Evolutionary conservation across 2,113 vertebrate genomes (phyloP), one percentile per base, ranked within the genome.

Genomic region (Psilopogon haemacephalus): DNA sequence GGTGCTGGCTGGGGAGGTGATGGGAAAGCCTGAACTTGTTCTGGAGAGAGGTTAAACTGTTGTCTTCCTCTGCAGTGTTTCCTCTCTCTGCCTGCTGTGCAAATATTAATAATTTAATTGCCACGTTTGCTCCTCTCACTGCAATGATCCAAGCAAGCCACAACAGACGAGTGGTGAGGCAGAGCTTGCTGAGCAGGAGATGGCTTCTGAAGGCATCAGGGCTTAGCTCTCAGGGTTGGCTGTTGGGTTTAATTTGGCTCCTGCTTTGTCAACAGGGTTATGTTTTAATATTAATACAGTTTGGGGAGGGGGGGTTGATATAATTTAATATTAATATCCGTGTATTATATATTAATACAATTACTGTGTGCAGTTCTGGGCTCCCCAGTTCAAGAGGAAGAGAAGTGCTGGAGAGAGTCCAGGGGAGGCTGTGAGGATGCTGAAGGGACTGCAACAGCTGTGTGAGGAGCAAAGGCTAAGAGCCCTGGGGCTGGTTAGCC

Each of bases 51-150:
- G 91, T 91, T 85, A 84, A 95, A 90, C 76, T 80, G 63, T 70
- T 95, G 46, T 23, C 46, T 88, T 79, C 75, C 70, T 85, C 71
- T 87, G 82, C 64, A 68, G 67, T 83, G 73, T 89, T 86, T 96
- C 8, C 4, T 89, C 42, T 94, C 84, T 94, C 82, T 89, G 80
- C 75, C 79, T 95, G 38, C 78, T n/a, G 17, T 80, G 68, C 83
- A 89, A 92, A 94, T 89, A 80, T 92, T 90, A 91, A 96, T 94
- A 75, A 87, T 82, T 84, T 74, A 85, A 93, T 86, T 74, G 81
- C 62, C 88, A 87, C 26, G 18, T 94, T 94, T 86, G 20, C 48
- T 85, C 40, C 37, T 85, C 74, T 77, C 28, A 23, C 87, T 92
- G 64, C 90, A 46, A 69, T 78, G 68, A 86, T 60, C 14, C 46